phyloP scores from a whole-genome alignment of 2,113 vertebrate genomes.

The Pluvialis apricaria region DNA sequence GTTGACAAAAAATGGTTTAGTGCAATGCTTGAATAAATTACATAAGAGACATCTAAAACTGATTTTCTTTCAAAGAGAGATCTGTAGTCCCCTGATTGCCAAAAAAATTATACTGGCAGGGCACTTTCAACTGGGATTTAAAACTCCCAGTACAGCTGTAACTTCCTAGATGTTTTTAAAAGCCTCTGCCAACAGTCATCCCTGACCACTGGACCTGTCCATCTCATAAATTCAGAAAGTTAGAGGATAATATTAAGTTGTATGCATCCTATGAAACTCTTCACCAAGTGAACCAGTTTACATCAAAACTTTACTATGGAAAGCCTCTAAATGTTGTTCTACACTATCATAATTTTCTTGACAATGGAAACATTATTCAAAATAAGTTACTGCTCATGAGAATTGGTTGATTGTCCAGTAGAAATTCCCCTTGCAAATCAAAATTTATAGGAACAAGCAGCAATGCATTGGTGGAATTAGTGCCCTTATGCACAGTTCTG shows the following conservation, averaged over 20 bases:
- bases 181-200: not conserved
- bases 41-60: not conserved
- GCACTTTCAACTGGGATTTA: conserved; percentile 23
- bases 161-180: conserved; percentile 45
- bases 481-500: not conserved
- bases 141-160: conserved; percentile 33
- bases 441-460: not conserved
- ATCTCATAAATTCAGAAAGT: not conserved
- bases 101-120: not conserved
- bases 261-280: not conserved
- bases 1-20: not conserved
- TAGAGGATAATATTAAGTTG: not conserved
- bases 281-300: not conserved
- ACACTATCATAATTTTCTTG: not conserved
- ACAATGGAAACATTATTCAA: not conserved
- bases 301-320: not conserved
- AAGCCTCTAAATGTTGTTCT: not conserved
- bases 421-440: not conserved
- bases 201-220: not conserved
- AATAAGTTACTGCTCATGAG: not conserved
- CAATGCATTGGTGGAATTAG: accelerated
- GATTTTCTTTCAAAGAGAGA: conserved; percentile 19
- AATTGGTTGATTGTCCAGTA: not conserved
- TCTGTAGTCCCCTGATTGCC: not conserved
- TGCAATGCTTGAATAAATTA: not conserved